Percentiles rank a stretch among this genome's conserved stretches.
Evolutionary conservation across 2,113 vertebrate genomes (phyloP).

Genomic region (Perccottus glenii): DNA sequence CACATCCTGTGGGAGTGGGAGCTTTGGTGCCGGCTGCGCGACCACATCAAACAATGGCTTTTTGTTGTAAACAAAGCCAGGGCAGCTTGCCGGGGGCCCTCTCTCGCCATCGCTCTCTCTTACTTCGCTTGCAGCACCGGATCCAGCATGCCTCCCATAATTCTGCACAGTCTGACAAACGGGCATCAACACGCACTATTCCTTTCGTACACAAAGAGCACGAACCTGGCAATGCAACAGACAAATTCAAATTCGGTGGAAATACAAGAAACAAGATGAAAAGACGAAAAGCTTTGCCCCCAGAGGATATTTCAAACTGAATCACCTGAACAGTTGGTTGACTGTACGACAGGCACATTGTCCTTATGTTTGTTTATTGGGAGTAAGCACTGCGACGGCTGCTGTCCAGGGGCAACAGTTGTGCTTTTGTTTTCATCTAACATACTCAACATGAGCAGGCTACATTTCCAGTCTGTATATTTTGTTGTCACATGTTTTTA

Average conservation of each 20-base stretch:
- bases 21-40: slow-evolving; percentile 75
- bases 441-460: slow-evolving; percentile 16
- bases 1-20: slow-evolving; percentile 82
- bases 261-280: slow-evolving; percentile 45
- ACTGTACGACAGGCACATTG: slow-evolving; percentile 39
- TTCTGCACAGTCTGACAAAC: slow-evolving; percentile 74
- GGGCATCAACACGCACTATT: slow-evolving; percentile 52
- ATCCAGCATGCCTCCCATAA: slow-evolving; percentile 66
- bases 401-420: slow-evolving; percentile 36
- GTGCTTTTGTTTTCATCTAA: slow-evolving; percentile 32
- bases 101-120: slow-evolving; percentile 38
- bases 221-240: slow-evolving; percentile 56
- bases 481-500: not conserved
- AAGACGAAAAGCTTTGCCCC: slow-evolving; percentile 45
- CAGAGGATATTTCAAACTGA: slow-evolving; percentile 49
- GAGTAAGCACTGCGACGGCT: slow-evolving; percentile 30
- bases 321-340: slow-evolving; percentile 62
- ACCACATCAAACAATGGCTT: slow-evolving; percentile 85
- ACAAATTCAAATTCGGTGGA: slow-evolving; percentile 55
- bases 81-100: slow-evolving; percentile 78
- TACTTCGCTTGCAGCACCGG: slow-evolving; percentile 47
- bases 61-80: slow-evolving; percentile 85
- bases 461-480: not conserved
- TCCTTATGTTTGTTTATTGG: slow-evolving; percentile 57
- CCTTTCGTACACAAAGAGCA: slow-evolving; percentile 61